phyloP scores from a whole-genome alignment of 1,140 invertebrate genomes.

The Apis dorsata region DNA sequence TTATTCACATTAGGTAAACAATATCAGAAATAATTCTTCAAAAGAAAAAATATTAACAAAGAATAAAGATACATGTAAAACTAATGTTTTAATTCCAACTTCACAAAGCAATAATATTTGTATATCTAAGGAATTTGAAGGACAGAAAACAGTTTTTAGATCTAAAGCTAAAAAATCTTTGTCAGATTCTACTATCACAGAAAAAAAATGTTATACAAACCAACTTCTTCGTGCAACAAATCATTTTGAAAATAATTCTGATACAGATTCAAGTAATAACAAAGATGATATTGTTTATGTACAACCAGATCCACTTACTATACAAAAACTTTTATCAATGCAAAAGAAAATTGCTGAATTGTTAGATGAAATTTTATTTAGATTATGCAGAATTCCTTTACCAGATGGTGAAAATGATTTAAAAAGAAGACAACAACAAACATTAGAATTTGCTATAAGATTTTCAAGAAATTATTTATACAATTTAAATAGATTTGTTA shows the following conservation, averaged over 20 bases:
- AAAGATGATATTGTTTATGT: constrained; percentile 42
- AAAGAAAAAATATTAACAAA: constrained; percentile 36
- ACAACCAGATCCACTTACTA: constrained; percentile 63
- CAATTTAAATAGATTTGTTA: constrained; percentile 72
- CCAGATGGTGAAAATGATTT: constrained; percentile 77
- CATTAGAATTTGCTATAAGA: constrained; percentile 74
- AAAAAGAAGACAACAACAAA: constrained; percentile 72
- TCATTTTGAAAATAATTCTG: constrained; percentile 66
- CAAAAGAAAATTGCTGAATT: constrained; percentile 73
- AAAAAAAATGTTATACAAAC: constrained; percentile 60
- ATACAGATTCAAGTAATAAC: constrained; percentile 65
- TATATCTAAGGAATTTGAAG: constrained; percentile 38
- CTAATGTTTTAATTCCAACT: constrained; percentile 64
- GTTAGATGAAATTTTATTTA: constrained; percentile 74
- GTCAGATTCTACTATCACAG: constrained; percentile 64
- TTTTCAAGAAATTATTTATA: constrained; percentile 79
- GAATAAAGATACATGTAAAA: constrained; percentile 47
- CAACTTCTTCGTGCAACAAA: constrained; percentile 50
- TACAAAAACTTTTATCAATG: constrained; percentile 71
- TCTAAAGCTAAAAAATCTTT: constrained; percentile 57
- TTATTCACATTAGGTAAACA: constrained; percentile 39
- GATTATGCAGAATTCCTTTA: constrained; percentile 73
- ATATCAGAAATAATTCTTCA: constrained; percentile 15
- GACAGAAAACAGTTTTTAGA: constrained; percentile 38
- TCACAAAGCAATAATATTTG: constrained; percentile 55